Base-by-base conservation (phyloP, 2,888 invertebrate genomes). In the Caprella mutica region DNA sequence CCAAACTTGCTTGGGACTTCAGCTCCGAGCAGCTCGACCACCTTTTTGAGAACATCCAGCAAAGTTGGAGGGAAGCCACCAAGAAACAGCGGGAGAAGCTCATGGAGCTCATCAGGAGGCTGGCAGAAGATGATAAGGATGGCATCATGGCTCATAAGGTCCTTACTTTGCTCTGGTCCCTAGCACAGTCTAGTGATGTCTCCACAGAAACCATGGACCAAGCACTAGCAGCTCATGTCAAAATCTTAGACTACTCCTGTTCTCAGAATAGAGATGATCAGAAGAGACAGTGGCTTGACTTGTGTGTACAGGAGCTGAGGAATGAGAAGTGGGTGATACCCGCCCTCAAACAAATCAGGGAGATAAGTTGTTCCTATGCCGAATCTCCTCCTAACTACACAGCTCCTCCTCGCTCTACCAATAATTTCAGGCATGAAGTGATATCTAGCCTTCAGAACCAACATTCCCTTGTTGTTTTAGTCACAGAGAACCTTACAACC, bases 101-200 rank as follows among this genome's bases (percentile, higher is more conserved):
- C 66, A 75, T 97, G 68, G 96, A 97, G 76, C 78, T 97, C 66
- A 96, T 97, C 68, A 80, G 96, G 65, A 80, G 94, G 67, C 77
- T 97, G 61, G 96, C 96, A 3, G 96, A 97, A 75, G 96, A 97
- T 73, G 96, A 97, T 73, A 96, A 97, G 73, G 93, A 96, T 73
- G 96, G 96, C 52, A 91, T 94, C 9, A 96, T 96, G 96, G 94
- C 96, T 44, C 89, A 92, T 72, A 96, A 96, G 80, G 92, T 93
- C 50, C 76, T 97, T 68, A 89, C 88, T 61, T 77, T 96, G 43
- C 88, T 97, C 74, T 97, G 96, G 96, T 92, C 91, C 71, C 77
- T 97, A 72, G 93, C 94, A 5, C 93, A 94, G 74, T 90, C 91
- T 54, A 88, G 90, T 68, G 94, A 96, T 74, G 90, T 94, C 56